These are phyloP conservation scores for Sinocyclocheilus grahami DNA, from an alignment of 2,113 vertebrate genomes.

Conservation along the genomic window DNA sequence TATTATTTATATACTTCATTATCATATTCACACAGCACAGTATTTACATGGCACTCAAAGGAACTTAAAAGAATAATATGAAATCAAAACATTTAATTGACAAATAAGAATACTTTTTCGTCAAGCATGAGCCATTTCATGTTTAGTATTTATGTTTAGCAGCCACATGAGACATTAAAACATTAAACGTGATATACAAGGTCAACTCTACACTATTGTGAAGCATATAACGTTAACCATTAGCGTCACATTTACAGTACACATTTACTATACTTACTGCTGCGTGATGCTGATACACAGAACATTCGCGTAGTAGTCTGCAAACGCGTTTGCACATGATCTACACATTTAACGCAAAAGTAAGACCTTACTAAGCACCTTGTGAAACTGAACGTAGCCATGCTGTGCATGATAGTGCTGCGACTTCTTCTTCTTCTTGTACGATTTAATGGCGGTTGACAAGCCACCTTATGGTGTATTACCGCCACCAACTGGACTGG, in stretches of 20 bases:
- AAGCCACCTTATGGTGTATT: too few species aligned
- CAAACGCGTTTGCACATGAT: conserved; percentile 22
- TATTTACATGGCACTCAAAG: background rate
- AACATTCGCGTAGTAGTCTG: conserved; percentile 53
- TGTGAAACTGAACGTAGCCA: conserved; percentile 74
- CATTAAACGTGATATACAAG: background rate
- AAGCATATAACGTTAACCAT: background rate
- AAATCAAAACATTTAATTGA: too few species aligned
- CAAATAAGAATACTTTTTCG: background rate
- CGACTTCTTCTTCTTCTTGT: too few species aligned
- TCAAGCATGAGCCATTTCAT: background rate
- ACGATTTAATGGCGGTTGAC: too few species aligned
- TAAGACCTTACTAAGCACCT: conserved; percentile 56
- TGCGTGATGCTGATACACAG: conserved; percentile 52
- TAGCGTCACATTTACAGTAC: background rate
- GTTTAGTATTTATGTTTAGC: background rate
- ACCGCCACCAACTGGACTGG: too few species aligned
- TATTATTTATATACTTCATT: background rate
- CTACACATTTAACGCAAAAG: conserved; percentile 56
- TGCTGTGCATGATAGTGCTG: conserved; percentile 61
- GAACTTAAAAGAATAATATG: too few species aligned
- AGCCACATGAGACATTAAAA: background rate
- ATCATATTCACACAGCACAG: background rate
- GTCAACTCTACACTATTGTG: background rate
- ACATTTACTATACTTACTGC: conserved; percentile 55